phyloP scores from a whole-genome alignment of 1,140 invertebrate species.

The Camponotus floridanus region DNA sequence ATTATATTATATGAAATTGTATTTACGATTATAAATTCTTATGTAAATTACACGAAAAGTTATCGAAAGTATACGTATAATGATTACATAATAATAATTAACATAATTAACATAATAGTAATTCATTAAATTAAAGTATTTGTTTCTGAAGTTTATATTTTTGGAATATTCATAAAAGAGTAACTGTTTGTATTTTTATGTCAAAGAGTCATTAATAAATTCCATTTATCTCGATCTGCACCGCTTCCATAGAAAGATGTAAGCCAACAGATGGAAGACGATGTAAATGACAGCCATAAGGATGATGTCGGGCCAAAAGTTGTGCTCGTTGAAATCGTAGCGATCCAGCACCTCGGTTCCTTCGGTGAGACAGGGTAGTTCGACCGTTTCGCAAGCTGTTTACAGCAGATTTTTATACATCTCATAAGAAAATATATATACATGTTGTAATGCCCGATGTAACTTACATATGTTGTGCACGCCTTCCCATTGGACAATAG shows the following conservation, averaged over 20 bases:
- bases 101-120: too few species aligned
- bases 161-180: too few species aligned
- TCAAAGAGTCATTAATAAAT: too few species aligned
- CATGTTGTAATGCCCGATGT: background rate
- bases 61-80: too few species aligned
- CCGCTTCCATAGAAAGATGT: constrained; percentile 88
- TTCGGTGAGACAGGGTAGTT: constrained; percentile 90
- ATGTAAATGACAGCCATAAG: constrained; percentile 89
- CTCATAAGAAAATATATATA: background rate
- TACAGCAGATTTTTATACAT: background rate
- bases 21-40: too few species aligned
- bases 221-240: constrained; percentile 88
- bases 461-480: constrained; percentile 92
- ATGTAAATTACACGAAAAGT: too few species aligned
- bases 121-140: too few species aligned
- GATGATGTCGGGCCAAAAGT: constrained; percentile 89
- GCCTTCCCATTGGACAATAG: constrained; percentile 92
- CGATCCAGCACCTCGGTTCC: constrained; percentile 90
- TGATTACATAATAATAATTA: too few species aligned
- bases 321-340: constrained; percentile 90
- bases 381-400: constrained; percentile 88
- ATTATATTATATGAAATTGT: too few species aligned
- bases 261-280: constrained; percentile 90
- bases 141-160: too few species aligned
- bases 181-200: too few species aligned